These are phyloP conservation scores for Galemys pyrenaicus DNA, from an alignment of 2,113 vertebrate species.

Conservation along the genomic window DNA sequence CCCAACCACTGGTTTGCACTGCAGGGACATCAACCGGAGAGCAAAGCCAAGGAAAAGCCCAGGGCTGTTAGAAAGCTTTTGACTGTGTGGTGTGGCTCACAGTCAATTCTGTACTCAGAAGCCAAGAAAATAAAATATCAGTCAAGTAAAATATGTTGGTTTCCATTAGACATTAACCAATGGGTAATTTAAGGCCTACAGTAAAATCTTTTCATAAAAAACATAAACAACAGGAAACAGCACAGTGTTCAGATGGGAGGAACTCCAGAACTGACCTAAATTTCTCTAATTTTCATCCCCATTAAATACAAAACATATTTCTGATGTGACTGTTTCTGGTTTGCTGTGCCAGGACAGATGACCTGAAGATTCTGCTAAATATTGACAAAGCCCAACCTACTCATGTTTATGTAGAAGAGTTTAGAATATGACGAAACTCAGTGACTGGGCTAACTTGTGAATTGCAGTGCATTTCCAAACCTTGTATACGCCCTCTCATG, in stretches of 20 bases:
- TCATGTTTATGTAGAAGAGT: conserved; percentile 52
- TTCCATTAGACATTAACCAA: conserved; percentile 39
- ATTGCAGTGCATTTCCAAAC: not conserved
- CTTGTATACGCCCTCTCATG: not conserved
- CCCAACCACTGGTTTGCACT: not conserved
- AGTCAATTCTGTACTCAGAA: conserved; percentile 3
- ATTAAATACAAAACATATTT: conserved; percentile 22
- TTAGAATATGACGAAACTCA: conserved; percentile 43
- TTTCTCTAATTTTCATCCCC: not conserved
- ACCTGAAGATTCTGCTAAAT: conserved; percentile 64
- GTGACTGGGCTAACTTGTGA: not conserved
- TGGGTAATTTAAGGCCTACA: conserved; percentile 22
- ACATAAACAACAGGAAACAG: not conserved
- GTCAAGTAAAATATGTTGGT: conserved; percentile 34
- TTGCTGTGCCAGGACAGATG: not conserved
- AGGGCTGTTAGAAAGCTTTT: not conserved
- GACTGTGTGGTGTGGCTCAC: not conserved
- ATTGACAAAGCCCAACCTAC: conserved; percentile 62
- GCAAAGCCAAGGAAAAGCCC: not conserved
- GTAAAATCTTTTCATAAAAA: not conserved
- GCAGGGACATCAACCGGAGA: not conserved
- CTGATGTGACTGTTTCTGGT: conserved; percentile 14
- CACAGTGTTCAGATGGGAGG: not conserved
- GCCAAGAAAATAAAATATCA: conserved; percentile 56
- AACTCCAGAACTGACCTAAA: not conserved